Percentiles rank a stretch among this genome's conserved stretches.
These are phyloP conservation scores for Prenolepis imparis DNA, from an alignment of 2,888 invertebrate genomes.

Conservation along the genomic window DNA sequence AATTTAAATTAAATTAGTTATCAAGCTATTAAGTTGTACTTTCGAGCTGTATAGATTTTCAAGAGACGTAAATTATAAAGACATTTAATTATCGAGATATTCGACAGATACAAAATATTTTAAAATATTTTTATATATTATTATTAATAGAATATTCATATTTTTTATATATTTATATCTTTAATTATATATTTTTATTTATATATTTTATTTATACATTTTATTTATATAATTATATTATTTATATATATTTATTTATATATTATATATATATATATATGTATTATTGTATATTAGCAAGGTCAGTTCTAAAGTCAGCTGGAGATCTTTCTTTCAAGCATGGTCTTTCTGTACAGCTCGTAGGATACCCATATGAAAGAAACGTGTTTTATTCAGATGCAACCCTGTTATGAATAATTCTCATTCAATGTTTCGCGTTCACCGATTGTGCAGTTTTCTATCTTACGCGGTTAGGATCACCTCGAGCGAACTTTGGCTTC, in stretches of 20 bases:
- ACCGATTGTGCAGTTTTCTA: conserved; percentile 14
- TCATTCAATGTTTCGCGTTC: conserved; percentile 62
- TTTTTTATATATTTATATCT: too few species aligned
- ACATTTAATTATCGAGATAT: background rate
- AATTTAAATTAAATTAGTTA: background rate
- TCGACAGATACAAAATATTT: background rate
- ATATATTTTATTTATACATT: too few species aligned
- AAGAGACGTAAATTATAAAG: background rate
- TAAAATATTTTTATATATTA: background rate
- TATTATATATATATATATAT: too few species aligned
- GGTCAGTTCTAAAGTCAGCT: conserved; percentile 25
- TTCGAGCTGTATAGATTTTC: background rate
- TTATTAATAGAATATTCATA: too few species aligned
- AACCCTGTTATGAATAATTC: conserved; percentile 68
- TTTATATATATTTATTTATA: too few species aligned
- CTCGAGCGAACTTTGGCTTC: conserved; percentile 47
- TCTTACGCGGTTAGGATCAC: conserved; percentile 13
- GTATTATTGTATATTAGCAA: background rate
- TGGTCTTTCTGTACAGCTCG: conserved; percentile 13
- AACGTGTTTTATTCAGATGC: conserved; percentile 71
- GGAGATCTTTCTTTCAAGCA: conserved; percentile 2
- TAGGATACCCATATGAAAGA: conserved; percentile 66
- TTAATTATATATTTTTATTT: too few species aligned
- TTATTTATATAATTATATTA: too few species aligned
- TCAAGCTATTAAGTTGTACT: background rate